These are phyloP conservation scores for Escarpia spicata DNA, from an alignment of 2,888 invertebrate species.

Conservation along the genomic window DNA sequence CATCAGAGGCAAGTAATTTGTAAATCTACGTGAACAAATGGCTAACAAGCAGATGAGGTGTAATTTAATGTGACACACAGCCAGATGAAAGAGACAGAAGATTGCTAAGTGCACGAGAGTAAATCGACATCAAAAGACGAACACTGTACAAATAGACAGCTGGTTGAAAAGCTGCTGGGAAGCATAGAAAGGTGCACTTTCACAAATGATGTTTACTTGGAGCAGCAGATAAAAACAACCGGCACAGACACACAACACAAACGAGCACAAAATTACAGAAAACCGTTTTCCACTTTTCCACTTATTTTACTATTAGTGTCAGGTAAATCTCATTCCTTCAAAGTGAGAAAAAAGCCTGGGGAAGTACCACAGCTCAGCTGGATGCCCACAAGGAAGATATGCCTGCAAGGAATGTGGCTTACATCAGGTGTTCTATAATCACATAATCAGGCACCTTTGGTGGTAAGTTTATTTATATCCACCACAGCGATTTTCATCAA, in stretches of 20 bases:
- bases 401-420: background rate
- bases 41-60: background rate
- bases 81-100: background rate
- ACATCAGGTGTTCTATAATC: background rate
- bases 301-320: background rate
- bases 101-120: background rate
- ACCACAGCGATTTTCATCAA: background rate
- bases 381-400: background rate
- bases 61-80: background rate
- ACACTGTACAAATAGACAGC: background rate
- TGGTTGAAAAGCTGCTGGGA: background rate
- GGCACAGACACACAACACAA: background rate
- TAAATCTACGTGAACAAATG: background rate
- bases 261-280: background rate
- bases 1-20: background rate
- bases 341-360: background rate
- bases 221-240: background rate
- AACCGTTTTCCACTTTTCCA: background rate
- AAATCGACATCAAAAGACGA: background rate
- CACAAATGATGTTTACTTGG: background rate
- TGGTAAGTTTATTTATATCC: background rate
- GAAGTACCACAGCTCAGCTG: background rate
- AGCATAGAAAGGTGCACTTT: background rate
- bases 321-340: background rate
- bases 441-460: background rate